phyloP scores from a whole-genome alignment of 2,888 invertebrate species.

The Archips xylosteana region DNA sequence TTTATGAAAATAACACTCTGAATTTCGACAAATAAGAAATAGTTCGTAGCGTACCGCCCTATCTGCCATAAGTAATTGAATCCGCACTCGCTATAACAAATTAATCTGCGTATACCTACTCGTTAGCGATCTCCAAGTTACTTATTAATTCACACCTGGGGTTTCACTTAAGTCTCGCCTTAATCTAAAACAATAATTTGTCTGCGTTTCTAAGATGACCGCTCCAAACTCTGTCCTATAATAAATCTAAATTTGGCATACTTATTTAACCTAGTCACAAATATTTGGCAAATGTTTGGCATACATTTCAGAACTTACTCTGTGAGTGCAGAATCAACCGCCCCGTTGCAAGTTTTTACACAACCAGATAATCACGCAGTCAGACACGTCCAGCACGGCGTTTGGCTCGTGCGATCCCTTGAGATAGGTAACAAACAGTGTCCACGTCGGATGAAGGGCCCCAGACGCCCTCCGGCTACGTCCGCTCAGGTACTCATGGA shows the following conservation, averaged over 20 bases:
- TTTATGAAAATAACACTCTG: constrained; percentile 67
- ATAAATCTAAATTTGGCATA: constrained; percentile 57
- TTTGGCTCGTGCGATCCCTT: constrained; percentile 41
- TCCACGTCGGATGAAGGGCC: constrained; percentile 49
- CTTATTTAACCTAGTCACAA: constrained; percentile 56
- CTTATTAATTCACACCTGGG: constrained; percentile 50
- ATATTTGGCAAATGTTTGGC: constrained; percentile 71
- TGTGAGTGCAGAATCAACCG: constrained; percentile 55
- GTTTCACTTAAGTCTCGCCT: constrained; percentile 60
- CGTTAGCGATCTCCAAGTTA: constrained; percentile 52
- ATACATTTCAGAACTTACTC: constrained; percentile 57
- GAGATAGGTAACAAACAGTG: constrained; percentile 8
- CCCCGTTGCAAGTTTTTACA: constrained; percentile 70
- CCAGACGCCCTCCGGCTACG: constrained; percentile 55
- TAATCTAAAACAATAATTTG: constrained; percentile 64
- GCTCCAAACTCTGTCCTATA: constrained; percentile 50
- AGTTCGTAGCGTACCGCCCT: constrained; percentile 40
- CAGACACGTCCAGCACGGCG: constrained; percentile 53
- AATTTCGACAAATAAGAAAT: constrained; percentile 47
- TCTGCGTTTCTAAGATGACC: constrained; percentile 54
- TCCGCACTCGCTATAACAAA: constrained; percentile 48
- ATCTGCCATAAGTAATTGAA: constrained; percentile 40
- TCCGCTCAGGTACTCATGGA: constrained; percentile 73
- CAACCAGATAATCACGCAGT: constrained; percentile 84
- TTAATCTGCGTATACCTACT: constrained; percentile 56